These are phyloP conservation scores for Steinernema carpocapsae DNA, from an alignment of 2,888 invertebrate genomes.

Conservation along the genomic window DNA sequence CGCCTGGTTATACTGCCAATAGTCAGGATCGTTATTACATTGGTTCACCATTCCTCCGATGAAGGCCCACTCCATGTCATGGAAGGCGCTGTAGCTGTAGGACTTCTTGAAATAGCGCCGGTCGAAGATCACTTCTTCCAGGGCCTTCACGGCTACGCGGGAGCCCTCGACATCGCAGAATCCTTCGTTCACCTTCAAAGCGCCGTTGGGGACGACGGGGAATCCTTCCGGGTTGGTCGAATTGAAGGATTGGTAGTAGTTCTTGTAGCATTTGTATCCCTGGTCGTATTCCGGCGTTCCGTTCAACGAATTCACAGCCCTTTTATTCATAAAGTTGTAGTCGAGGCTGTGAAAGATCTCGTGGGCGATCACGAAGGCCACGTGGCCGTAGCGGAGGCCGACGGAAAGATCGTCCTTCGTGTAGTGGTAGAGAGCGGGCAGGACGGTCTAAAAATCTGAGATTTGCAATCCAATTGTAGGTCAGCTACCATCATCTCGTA, in stretches of 20 bases:
- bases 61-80: not conserved
- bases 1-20: not conserved
- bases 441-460: not conserved
- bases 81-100: not conserved
- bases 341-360: not conserved
- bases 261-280: not conserved
- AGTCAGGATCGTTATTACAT: not conserved
- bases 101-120: not conserved
- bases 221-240: not conserved
- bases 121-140: not conserved
- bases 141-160: not conserved
- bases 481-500: not conserved
- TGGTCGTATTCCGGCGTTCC: not conserved
- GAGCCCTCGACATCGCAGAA: slow-evolving; percentile 12
- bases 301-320: not conserved
- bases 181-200: not conserved
- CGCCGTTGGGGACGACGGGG: not conserved
- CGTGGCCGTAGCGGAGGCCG: not conserved
- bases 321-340: too few relatives aligned
- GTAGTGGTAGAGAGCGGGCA: not conserved
- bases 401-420: not conserved
- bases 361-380: not conserved
- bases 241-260: not conserved
- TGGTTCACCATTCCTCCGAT: not conserved
- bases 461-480: not conserved